Evolutionary conservation across 1,140 invertebrate genomes (phyloP).

Genomic region (Scaptodrosophila lebanonensis): DNA sequence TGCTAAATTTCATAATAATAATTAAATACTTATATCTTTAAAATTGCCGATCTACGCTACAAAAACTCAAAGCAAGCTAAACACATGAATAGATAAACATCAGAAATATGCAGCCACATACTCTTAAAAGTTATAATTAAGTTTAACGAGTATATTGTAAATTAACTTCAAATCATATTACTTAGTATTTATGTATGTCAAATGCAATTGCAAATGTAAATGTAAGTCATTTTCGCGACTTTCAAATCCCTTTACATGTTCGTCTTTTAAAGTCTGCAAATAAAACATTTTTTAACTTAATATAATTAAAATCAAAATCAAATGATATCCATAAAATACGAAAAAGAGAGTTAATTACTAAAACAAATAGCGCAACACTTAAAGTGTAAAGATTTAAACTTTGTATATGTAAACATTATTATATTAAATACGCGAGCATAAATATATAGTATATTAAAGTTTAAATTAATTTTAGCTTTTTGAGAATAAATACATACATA

Average conservation of each 20-base stretch:
- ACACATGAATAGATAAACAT: no score
- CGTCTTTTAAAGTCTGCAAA: no score
- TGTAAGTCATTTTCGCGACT: no score
- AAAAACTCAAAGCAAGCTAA: no score
- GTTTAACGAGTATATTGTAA: no score
- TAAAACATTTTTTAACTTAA: conserved; percentile 36
- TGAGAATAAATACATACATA: conserved; percentile 19
- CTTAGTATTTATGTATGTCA: no score
- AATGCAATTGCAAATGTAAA: no score
- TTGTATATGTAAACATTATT: conserved; percentile 29
- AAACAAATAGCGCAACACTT: conserved; percentile 59
- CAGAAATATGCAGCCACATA: no score
- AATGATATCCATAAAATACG: conserved; percentile 30
- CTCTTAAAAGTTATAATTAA: no score
- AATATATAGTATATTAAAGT: conserved; percentile 7
- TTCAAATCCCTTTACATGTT: no score
- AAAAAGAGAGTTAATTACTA: conserved; percentile 57
- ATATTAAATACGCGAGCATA: neutral
- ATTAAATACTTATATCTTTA: neutral
- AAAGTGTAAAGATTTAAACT: conserved; percentile 59
- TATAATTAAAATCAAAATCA: conserved; percentile 37
- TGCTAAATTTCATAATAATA: no score
- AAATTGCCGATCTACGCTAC: conserved; percentile 2
- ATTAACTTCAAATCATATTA: no score
- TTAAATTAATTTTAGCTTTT: conserved; percentile 14